phyloP scores from a whole-genome alignment of 2,113 vertebrate species.

The Aepyceros melampus region DNA sequence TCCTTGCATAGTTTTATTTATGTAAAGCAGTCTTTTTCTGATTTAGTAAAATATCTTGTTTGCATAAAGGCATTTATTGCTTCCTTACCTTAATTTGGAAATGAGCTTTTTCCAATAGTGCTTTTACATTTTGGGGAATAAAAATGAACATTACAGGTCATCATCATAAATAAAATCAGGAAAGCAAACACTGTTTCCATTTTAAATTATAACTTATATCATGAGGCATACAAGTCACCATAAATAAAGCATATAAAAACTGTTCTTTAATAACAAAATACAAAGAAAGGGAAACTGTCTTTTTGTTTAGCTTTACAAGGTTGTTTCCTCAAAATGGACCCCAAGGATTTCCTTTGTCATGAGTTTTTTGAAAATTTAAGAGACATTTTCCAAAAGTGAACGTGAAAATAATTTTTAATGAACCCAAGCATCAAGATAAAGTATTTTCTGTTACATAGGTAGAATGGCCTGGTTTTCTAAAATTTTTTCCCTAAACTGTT shows the following conservation, averaged over 20 bases:
- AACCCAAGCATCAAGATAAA: background rate
- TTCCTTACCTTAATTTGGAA: constrained; percentile 24
- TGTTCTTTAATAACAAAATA: background rate
- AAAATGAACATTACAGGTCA: background rate
- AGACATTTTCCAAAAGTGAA: background rate
- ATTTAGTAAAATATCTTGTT: background rate
- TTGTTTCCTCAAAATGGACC: background rate
- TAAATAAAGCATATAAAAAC: constrained; percentile 12
- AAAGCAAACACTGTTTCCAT: background rate
- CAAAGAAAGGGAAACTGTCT: background rate
- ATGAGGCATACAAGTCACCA: background rate
- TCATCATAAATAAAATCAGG: background rate
- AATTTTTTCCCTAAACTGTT: background rate
- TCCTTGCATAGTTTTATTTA: background rate
- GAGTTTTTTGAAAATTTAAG: background rate
- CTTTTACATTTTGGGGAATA: background rate
- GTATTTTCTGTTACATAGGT: background rate
- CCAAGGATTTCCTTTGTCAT: background rate
- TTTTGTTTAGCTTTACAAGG: background rate
- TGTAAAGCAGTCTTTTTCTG: background rate
- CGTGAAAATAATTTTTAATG: background rate
- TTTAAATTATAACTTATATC: background rate
- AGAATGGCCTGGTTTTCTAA: background rate
- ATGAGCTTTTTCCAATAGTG: background rate
- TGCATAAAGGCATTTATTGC: constrained; percentile 16